Evolutionary conservation across 2,797 vertebrate species (phyloP), one percentile per base, ranked within the genome.

Genomic region (Limnodromus scolopaceus): DNA sequence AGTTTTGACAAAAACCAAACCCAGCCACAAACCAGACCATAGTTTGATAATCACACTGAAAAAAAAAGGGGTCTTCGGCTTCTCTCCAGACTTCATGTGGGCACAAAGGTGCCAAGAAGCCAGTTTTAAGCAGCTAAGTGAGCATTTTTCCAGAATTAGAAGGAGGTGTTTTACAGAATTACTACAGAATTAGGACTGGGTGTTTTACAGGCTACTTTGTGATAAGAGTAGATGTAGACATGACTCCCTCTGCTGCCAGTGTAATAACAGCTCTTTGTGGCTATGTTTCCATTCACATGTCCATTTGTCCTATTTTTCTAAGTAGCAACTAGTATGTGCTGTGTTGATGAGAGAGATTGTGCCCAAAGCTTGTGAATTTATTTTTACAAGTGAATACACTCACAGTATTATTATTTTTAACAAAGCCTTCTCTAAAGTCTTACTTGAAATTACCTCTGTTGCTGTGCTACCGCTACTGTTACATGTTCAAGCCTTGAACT

Each of bases 371-470:
- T 19, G 3, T 87, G 84, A 68, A 28, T 53, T 91, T 64, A 54
- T 84, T 93, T 81, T 45, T 88, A 32, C 39, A 83, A 84, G 66
- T 77, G 72, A 70, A 81, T 86, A 65, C 3, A 14, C 36, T 94
- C 12, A 32, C 10, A 19, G 20, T 84, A 38, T 77, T 84, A 32
- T 41, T 85, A 70, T 74, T 91, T 93, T 78, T 70, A 90, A 88
- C 64, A 94, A 92, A 92, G 23, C 49, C 41, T 92, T 63, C 60
- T 94, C 70, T 65, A 61, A 81, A 88, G 17, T 82, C 57, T 66
- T 89, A n/a, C 22, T 81, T 86, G 87, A 93, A 89, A 92, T 89
- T 48, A 63, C 66, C 84, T 93, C 74, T 94, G 64, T 92, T 97
- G 87, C 64, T 58, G 91, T 89, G 69, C 54, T 89, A 23, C 80